phyloP scores from a whole-genome alignment of 2,888 invertebrate genomes.

The Chromoteleia sp. region DNA sequence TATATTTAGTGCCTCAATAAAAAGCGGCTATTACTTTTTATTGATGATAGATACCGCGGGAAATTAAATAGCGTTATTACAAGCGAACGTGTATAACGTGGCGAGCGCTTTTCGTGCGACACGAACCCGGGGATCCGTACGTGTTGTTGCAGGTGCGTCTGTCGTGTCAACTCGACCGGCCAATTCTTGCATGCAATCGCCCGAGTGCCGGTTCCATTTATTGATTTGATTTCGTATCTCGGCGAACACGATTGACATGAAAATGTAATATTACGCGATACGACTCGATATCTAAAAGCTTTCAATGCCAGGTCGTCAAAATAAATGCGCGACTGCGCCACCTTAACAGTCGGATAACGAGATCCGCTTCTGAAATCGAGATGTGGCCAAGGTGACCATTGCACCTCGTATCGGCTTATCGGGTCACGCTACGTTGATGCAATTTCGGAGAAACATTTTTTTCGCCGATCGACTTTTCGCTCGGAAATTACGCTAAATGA shows the following conservation, averaged over 20 bases:
- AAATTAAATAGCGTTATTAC: constrained; percentile 68
- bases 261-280: constrained; percentile 65
- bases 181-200: constrained; percentile 67
- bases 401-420: constrained; percentile 43
- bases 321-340: constrained; percentile 35
- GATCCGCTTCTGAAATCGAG: constrained; percentile 26
- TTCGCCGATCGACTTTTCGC: constrained; percentile 10
- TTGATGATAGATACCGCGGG: constrained; percentile 62
- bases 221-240: constrained; percentile 68
- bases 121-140: constrained; percentile 55
- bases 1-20: constrained; percentile 63
- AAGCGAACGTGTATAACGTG: constrained; percentile 40
- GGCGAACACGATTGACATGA: constrained; percentile 60
- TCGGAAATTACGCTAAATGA: constrained; percentile 19
- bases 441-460: constrained; percentile 38
- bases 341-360: constrained; percentile 48
- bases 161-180: constrained; percentile 51
- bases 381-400: constrained; percentile 31
- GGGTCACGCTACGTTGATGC: constrained; percentile 29
- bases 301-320: constrained; percentile 35
- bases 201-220: constrained; percentile 59
- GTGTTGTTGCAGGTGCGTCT: constrained; percentile 64
- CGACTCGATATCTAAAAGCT: constrained; percentile 41
- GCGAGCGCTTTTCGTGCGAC: constrained; percentile 64
- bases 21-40: constrained; percentile 66